Conservation (phyloP, 2,113 vertebrate species). For the Sturnira hondurensis region DNA sequence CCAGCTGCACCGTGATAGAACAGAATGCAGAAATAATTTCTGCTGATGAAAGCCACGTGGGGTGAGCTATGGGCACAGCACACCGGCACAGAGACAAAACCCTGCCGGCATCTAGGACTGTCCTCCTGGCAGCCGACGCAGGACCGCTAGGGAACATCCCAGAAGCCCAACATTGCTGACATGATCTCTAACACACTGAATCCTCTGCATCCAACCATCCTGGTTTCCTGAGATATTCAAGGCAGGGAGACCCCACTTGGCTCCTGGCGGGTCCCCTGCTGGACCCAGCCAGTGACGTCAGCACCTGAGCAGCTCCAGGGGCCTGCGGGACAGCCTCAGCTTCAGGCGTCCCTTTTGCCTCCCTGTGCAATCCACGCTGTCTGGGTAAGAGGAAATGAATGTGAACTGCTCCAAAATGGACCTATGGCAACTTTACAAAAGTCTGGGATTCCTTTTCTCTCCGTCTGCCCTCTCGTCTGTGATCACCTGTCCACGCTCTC, state of each 20-base stretch:
- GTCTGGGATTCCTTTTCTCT: too few relatives aligned
- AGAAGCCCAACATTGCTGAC: neutral
- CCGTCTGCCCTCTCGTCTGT: neutral
- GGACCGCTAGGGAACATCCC: neutral
- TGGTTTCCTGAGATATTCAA: neutral
- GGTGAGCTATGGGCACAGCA: neutral
- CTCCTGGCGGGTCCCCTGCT: neutral
- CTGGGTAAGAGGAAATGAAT: neutral
- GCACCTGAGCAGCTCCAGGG: too few relatives aligned
- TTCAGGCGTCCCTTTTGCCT: neutral
- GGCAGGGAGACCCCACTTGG: neutral
- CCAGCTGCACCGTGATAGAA: neutral
- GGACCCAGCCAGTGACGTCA: neutral
- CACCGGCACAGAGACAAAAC: neutral
- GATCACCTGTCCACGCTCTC: too few relatives aligned
- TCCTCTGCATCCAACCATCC: neutral
- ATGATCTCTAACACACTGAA: neutral
- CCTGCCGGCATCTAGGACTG: neutral
- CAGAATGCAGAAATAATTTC: neutral
- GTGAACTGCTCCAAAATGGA: neutral
- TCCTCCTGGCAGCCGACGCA: neutral
- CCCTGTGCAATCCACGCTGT: neutral
- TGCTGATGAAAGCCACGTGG: neutral
- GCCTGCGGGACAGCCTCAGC: neutral
- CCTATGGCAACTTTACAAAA: neutral